Percentiles rank a stretch among this genome's conserved stretches.
phyloP scores from a whole-genome alignment of 1,140 invertebrate genomes.

The Thereuonema tuberculata region DNA sequence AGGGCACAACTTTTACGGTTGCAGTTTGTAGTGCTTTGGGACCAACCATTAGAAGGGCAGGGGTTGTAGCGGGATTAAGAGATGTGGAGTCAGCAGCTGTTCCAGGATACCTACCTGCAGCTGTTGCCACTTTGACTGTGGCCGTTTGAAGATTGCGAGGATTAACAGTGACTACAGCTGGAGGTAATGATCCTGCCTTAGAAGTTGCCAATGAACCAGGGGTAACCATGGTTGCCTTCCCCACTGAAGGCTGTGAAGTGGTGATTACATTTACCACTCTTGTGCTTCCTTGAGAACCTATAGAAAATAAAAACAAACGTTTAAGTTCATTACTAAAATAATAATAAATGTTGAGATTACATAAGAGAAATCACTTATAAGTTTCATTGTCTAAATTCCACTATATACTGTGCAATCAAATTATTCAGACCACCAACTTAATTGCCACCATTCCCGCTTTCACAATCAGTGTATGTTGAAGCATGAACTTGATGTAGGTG shows the following conservation, averaged over 20 bases:
- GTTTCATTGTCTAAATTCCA: no score
- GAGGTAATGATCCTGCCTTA: neutral
- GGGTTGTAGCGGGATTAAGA: slow-evolving; percentile 16
- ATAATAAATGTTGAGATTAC: neutral
- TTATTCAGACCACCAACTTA: no score
- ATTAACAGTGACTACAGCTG: neutral
- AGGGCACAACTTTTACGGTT: slow-evolving; percentile 26
- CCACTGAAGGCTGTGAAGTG: slow-evolving; percentile 9
- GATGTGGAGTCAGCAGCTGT: neutral
- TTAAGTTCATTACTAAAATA: neutral
- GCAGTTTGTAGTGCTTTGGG: slow-evolving; percentile 31
- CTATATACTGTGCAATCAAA: no score
- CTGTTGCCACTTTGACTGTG: slow-evolving; percentile 25
- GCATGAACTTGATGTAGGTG: no score
- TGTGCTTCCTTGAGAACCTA: neutral
- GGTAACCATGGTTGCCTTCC: neutral
- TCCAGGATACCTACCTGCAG: neutral
- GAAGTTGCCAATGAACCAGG: neutral
- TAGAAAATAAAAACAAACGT: slow-evolving; percentile 13
- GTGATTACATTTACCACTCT: slow-evolving; percentile 10
- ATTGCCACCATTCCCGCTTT: no score
- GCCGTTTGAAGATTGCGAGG: slow-evolving; percentile 16
- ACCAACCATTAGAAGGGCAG: slow-evolving; percentile 28
- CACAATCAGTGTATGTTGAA: no score
- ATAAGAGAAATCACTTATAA: neutral